Base-by-base conservation (phyloP, 1,140 invertebrate species). In the Agrypnia vestita region DNA sequence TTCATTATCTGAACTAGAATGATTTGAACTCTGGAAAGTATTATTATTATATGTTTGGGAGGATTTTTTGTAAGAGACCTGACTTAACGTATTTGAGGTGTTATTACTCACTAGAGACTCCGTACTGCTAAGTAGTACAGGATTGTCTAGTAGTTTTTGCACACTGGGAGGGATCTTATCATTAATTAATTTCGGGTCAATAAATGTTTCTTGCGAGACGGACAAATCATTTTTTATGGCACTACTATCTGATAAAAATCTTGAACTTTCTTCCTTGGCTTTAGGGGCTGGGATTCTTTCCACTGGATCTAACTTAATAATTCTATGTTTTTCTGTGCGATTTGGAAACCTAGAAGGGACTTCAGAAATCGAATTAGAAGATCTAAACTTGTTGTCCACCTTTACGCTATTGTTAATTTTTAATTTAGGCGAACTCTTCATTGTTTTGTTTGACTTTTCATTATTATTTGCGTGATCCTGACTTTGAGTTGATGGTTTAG, bases 111-210 rank as follows among this genome's bases (percentile, higher is more conserved):
- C 55, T 55, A 82, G 61, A 53, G 82, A 83, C 53, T 83, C 82
- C 17, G 73, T 76, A 44, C 82, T 83, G 51, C 82, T 83, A 10
- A 76, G 72, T 12, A 83, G 62, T 55, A 76, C 77, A 19, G 82
- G 62, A 74, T 83, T 83, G 51, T 83, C 82, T 13, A 83, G 53
- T 69, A 83, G 56, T 21, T 83, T 83, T 62, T 81, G 82, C 25
- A 83, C 79, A 79, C 76, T 83, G 3, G 78, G 61, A 35, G 82
- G 82, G 53, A 83, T 75, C 61, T 80, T 78, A 53, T 81, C 77
- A 67, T 83, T 83, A 7, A 83, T 83, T 25, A 83, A 49, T 56
- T 77, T 64, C 21, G 82, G 82, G 64, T 83, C 82, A 44, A 83
- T 83, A 67, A 83, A 83, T 11, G 76, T 79, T 67, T 83, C 82